Base-by-base conservation (phyloP, 92 coral and sea anemone genomes). In the Porites cylindrica region DNA sequence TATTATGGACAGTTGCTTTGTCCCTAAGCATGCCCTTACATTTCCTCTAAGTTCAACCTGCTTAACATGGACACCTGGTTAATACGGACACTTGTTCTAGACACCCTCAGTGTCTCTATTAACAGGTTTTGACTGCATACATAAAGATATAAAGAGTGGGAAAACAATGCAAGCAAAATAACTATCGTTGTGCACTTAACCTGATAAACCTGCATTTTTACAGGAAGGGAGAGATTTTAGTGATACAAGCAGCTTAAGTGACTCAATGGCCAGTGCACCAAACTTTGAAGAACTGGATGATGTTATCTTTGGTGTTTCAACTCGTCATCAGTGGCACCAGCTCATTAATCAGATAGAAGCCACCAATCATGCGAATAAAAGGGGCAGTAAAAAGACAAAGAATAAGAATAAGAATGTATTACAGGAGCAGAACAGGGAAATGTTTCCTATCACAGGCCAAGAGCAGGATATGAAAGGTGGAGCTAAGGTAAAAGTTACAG, bases 311-410 rank as follows among this genome's bases (percentile, higher is more conserved):
- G 99, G 99, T 8, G 94, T 94, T 9, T 95, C 99, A 7, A 97
- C 99, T 13, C 85, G 99, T 16, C 96, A 93, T 65, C 99, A 97
- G 29, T 97, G 99, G 99, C 81, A 95, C 65, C 98, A 96, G 23
- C 93, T 97, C 10, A 95, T 97, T 84, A 96, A 79, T 26, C 95
- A 95, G 77, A 91, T 97, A 47, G 96, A 95, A 85, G 95, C 95
- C 20, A 94, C 96, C 72, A 95, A 95, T 66, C 77, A 85, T 13
- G 79, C 69, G n/a, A 93, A 95, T 58, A 88, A 85, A 8, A 88
- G 75, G 3, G 73, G 70, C 58, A 72, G 47, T 51, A 79, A 68
- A 66, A 62, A 50, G 13, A n/a, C 72, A 17, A 62, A 52, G 63
- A 83, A 47, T 16, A 83, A 63, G 24, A 24, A 18, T 24, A 70